Percentiles rank a stretch among this genome's conserved stretches.
Evolutionary conservation across 2,888 invertebrate genomes (phyloP).

Genomic region (Agriopis leucophaearia): DNA sequence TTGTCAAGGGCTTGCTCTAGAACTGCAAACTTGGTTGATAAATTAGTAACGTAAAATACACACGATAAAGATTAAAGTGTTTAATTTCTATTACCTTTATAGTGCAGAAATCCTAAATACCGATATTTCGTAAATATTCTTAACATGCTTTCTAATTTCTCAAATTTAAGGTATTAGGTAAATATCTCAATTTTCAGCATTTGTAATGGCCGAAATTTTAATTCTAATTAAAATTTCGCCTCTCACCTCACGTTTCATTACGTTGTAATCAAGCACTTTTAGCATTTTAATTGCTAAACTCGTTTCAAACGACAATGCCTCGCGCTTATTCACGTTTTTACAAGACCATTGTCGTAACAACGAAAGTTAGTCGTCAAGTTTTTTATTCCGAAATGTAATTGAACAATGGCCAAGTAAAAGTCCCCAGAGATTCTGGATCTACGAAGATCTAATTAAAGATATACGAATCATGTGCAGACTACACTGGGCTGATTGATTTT

Average conservation of each 20-base stretch:
- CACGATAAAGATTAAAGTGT: no score
- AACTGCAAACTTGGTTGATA: no score
- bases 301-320: slow-evolving; percentile 22
- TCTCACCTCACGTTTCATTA: slow-evolving; percentile 23
- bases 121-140: neutral
- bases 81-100: no score
- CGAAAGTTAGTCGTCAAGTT: slow-evolving; percentile 44
- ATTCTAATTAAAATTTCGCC: slow-evolving; percentile 38
- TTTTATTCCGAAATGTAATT: slow-evolving; percentile 41
- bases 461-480: slow-evolving; percentile 43
- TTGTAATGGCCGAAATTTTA: slow-evolving; percentile 15
- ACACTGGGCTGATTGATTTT: slow-evolving; percentile 34
- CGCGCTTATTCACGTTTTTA: slow-evolving; percentile 39
- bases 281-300: slow-evolving; percentile 31
- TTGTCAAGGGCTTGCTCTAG: no score
- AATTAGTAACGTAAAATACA: no score
- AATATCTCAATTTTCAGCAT: slow-evolving; percentile 9
- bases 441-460: slow-evolving; percentile 46
- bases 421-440: slow-evolving; percentile 37
- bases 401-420: slow-evolving; percentile 43
- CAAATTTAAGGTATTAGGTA: neutral
- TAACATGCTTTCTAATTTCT: neutral
- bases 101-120: no score
- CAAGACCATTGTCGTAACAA: slow-evolving; percentile 42
- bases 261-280: slow-evolving; percentile 21